Base-by-base conservation (phyloP, 2,888 invertebrate genomes). In the Gasteruption jaculator region DNA sequence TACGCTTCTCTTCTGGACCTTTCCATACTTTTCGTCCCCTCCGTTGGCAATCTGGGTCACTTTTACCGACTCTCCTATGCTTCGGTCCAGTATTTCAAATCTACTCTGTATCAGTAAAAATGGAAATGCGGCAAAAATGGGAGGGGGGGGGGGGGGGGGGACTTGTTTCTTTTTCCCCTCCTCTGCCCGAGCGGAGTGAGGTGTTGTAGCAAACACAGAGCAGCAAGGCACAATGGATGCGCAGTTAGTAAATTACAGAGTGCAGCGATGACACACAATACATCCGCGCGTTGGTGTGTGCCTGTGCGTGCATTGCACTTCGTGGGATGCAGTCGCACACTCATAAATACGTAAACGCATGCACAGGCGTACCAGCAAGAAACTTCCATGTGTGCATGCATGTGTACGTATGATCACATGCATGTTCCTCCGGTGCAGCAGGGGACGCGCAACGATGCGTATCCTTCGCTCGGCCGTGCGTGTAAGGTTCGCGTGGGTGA, bases 201-300 rank as follows among this genome's bases (percentile, higher is more conserved):
- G 52, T 50, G 56, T 51, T 49, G 56, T 44, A 41, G 52, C 48
- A 50, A 52, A 51, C 49, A 48, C 48, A 52, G 42, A 52, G 53
- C 46, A 50, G 49, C 48, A 39, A 49, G 38, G 50, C 46, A 61
- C 54, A 60, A 62, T 58, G 48, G 54, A 51, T 43, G 58, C 55
- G 57, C 56, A 60, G 63, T 61, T 63, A 61, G 60, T 63, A 60
- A 60, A 64, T 63, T 63, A 61, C 58, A 56, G 53, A 52, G 51
- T 51, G 50, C 48, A 49, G 40, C 46, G 48, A 48, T n/a, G n/a
- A n/a, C n/a, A n/a, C n/a, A 58, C 61, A 63, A 61, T 54, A n/a
- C n/a, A n/a, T n/a, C n/a, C n/a, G n/a, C n/a, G n/a, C n/a, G n/a
- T n/a, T 46, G 41, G 42, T 40, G 40, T 46, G 46, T 41, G 38